phyloP scores from a whole-genome alignment of 2,888 invertebrate genomes.

The Agrilus mali region DNA sequence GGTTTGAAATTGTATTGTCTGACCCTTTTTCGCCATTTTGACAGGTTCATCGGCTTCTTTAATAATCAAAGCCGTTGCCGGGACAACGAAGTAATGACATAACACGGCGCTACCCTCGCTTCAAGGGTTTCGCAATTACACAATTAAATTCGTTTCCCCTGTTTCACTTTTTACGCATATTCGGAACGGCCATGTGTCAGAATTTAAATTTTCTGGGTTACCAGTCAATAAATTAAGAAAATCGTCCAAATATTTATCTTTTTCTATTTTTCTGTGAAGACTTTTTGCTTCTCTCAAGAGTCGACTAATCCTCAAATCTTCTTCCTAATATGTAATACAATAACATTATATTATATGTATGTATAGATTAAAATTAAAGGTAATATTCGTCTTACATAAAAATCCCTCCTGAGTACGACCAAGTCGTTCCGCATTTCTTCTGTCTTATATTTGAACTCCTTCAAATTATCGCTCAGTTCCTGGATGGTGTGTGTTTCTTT shows the following conservation, averaged over 20 bases:
- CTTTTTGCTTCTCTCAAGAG: conserved; percentile 36
- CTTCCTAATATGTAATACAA: conserved; percentile 23
- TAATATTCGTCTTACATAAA: conserved; percentile 17
- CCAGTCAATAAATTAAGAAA: conserved; percentile 42
- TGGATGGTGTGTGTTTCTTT: too few relatives aligned
- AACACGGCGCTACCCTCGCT: not conserved
- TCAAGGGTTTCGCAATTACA: conserved; percentile 6
- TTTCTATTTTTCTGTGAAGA: conserved; percentile 36
- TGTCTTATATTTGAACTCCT: conserved; percentile 20
- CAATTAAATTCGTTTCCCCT: conserved; percentile 9
- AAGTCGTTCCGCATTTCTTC: conserved; percentile 20
- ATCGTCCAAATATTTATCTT: conserved; percentile 42
- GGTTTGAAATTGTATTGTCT: conserved; percentile 61
- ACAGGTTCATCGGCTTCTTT: conserved; percentile 1
- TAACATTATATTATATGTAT: too few relatives aligned
- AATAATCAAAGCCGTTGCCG: not conserved
- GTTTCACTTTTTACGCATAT: conserved; percentile 5
- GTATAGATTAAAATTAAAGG: too few relatives aligned
- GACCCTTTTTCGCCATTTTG: conserved; percentile 61
- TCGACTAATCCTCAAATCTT: conserved; percentile 20
- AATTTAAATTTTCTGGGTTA: conserved; percentile 30
- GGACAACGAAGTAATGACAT: conserved; percentile 5
- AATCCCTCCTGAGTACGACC: conserved; percentile 17
- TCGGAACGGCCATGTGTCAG: conserved; percentile 22
- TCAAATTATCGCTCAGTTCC: conserved; percentile 14